Base-by-base conservation (phyloP, 2,888 invertebrate genomes). In the Caenorhabditis zanzibari region DNA sequence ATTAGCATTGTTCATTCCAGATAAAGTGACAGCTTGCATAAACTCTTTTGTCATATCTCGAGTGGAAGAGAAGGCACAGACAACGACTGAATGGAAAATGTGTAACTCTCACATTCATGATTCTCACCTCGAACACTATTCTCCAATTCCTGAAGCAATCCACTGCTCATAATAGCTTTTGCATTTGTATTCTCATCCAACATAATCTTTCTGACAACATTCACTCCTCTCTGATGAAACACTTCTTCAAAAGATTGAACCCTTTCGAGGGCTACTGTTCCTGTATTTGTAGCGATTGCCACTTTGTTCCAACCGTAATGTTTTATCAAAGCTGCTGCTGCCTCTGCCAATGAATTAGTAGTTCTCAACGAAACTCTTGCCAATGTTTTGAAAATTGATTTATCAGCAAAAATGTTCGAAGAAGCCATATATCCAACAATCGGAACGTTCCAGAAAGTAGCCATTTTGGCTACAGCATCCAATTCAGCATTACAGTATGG, bases 401-500 rank as follows among this genome's bases (percentile, higher is more conserved):
- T 92, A 69, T 92, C 92, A 0, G 91, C 88, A 71, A 92, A 91
- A n/a, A 84, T 82, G 32, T 89, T 92, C 28, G 85, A 89, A 12
- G 92, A 90, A 10, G 92, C 90, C 90, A 92, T 92, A 85, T 92
- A 92, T 26, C 92, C 92, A 52, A 92, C 85, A 49, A 92, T 89
- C 2, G 92, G 92, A 59, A 92, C 86, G 77, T 92, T 92, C 91
- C 91, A 91, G 80, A 89, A 91, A 0, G 91, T 85, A 0, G 91
- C 88, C 91, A 91, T 91, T 72, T 92, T 92, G 5, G 89, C 86
- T n/a, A 91, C 92, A 1, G 92, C 91, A 68, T 91, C 91, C 82
- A 91, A 54, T 79, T 91, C 91, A 10, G 91, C 86, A 71, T 91
- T 92, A 73, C 91, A 91, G 79, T 92, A 92, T 6, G 92, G 92